These are phyloP conservation scores for Petrolisthes manimaculis DNA, from an alignment of 2,888 invertebrate species.

Conservation along the genomic window DNA sequence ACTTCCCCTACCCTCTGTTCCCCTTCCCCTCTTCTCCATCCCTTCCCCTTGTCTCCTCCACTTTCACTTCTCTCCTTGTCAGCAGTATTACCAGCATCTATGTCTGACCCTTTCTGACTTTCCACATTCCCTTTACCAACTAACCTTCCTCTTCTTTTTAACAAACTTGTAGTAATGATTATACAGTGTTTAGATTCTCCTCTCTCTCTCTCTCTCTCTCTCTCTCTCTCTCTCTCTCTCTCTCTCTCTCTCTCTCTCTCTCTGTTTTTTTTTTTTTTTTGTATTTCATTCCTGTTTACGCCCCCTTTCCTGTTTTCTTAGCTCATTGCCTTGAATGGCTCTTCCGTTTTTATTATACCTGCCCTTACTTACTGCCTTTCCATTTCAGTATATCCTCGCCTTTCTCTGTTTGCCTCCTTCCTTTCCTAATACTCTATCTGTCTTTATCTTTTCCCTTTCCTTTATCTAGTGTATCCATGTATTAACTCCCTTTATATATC, in stretches of 20 bases:
- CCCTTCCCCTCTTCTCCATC: background rate
- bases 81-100: background rate
- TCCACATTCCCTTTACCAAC: background rate
- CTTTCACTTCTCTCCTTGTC: background rate
- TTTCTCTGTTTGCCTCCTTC: slow-evolving; percentile 15
- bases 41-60: background rate
- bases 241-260: slow-evolving; percentile 20
- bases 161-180: background rate
- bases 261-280: background rate
- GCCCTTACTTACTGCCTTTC: background rate
- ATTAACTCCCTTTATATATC: background rate
- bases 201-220: slow-evolving; percentile 23
- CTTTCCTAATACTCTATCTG: background rate
- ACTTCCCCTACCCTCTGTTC: background rate
- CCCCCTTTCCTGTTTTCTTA: background rate
- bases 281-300: background rate
- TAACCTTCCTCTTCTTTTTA: background rate
- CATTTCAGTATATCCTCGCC: slow-evolving; percentile 14
- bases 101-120: background rate
- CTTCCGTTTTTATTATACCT: background rate
- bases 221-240: slow-evolving; percentile 25
- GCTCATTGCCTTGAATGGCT: background rate
- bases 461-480: background rate
- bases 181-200: background rate
- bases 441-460: background rate